These are phyloP conservation scores for Gorsachius magnificus DNA, from an alignment of 2,797 vertebrate genomes.

Conservation along the genomic window DNA sequence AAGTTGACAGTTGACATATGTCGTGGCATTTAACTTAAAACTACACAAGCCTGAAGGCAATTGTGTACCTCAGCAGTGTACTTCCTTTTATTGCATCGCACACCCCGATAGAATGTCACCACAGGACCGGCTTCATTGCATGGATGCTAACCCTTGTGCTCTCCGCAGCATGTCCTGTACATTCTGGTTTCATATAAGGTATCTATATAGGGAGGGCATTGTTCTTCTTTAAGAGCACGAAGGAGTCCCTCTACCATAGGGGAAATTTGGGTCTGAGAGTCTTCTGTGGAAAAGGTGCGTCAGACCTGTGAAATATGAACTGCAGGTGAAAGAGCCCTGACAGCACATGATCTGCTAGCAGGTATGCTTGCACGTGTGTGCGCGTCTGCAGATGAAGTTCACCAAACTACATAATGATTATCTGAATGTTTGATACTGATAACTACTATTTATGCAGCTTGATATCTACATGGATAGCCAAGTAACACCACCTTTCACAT, in stretches of 20 bases:
- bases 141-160: not conserved
- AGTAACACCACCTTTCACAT: not conserved
- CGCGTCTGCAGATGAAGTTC: not conserved
- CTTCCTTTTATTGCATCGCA: not conserved
- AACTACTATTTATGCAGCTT: not conserved
- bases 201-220: not conserved
- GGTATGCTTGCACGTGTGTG: not conserved
- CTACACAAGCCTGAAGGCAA: not conserved
- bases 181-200: not conserved
- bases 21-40: not conserved
- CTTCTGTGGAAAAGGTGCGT: not conserved
- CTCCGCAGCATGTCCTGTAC: not conserved
- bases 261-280: not conserved
- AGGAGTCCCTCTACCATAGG: not conserved
- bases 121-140: not conserved
- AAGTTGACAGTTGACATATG: not conserved
- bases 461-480: not conserved
- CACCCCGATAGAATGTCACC: not conserved
- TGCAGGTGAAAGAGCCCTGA: not conserved
- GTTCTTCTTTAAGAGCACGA: not conserved
- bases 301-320: not conserved
- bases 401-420: not conserved
- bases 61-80: not conserved
- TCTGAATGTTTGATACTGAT: not conserved
- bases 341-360: not conserved